phyloP scores from a whole-genome alignment of 2,797 vertebrate genomes.

The Miichthys miiuy region DNA sequence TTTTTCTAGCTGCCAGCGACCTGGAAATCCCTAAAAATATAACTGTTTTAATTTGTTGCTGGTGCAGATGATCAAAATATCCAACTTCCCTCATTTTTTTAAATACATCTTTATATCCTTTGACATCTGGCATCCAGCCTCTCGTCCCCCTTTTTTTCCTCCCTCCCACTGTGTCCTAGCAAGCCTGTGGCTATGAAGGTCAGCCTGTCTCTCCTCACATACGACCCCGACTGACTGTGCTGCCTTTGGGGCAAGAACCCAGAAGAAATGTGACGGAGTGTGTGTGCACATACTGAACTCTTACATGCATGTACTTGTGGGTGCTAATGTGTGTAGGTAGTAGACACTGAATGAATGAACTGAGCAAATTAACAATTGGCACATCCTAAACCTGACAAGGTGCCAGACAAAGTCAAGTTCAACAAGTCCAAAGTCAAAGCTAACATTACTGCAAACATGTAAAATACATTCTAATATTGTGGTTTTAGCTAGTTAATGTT shows the following conservation, averaged over 20 bases:
- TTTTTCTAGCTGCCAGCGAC: constrained; percentile 41
- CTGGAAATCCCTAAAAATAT: constrained; percentile 13
- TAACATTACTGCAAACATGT: no score
- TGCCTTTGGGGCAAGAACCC: constrained; percentile 40
- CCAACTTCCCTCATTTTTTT: neutral
- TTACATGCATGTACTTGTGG: neutral
- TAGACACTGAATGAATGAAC: neutral
- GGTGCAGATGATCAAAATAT: neutral
- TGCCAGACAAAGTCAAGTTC: neutral
- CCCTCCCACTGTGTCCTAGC: constrained; percentile 35
- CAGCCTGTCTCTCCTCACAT: constrained; percentile 31
- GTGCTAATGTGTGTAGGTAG: neutral
- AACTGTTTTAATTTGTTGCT: constrained; percentile 24
- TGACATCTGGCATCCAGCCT: constrained; percentile 23
- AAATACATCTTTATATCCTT: constrained; percentile 14
- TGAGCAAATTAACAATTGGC: neutral
- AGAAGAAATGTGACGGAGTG: constrained; percentile 4
- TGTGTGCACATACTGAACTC: neutral
- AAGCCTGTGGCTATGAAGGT: constrained; percentile 51
- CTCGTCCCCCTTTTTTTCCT: neutral
- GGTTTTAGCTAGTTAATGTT: no score
- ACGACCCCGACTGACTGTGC: constrained; percentile 41
- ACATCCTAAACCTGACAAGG: neutral
- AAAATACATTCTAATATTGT: no score
- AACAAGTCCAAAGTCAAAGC: no score